Evolutionary conservation across 2,888 invertebrate genomes (phyloP).

Genomic region (Pristionchus mayeri): DNA sequence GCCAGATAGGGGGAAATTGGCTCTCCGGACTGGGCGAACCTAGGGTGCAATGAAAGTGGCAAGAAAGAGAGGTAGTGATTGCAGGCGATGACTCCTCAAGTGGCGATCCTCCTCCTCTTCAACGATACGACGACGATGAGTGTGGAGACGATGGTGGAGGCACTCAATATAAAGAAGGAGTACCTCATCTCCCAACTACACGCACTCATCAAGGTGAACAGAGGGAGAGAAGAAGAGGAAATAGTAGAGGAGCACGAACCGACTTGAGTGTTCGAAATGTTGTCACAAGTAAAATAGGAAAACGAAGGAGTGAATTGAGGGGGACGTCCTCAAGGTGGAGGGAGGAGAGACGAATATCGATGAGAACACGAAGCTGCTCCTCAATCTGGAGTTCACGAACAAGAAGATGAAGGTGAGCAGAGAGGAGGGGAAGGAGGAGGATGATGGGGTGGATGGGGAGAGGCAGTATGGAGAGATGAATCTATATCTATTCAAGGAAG

Average conservation of each 20-base stretch:
- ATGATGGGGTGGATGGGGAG: background rate
- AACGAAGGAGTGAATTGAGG: constrained; percentile 48
- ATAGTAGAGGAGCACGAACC: too few species aligned
- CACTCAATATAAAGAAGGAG: constrained; percentile 78
- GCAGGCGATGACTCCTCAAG: constrained; percentile 96
- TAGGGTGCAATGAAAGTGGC: background rate
- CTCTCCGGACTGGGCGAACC: background rate
- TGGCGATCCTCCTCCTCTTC: constrained; percentile 96
- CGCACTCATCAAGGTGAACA: constrained; percentile 80
- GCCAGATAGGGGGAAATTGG: background rate
- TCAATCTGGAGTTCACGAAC: constrained; percentile 59
- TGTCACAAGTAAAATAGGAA: too few species aligned
- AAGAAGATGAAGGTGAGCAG: constrained; percentile 90
- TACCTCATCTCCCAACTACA: constrained; percentile 88
- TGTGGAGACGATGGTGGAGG: constrained; percentile 81
- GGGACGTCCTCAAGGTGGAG: constrained; percentile 56
- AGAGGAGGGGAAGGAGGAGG: background rate
- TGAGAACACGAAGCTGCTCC: constrained; percentile 42
- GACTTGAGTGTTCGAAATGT: too few species aligned
- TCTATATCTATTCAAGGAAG: too few species aligned
- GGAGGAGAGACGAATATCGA: constrained; percentile 37
- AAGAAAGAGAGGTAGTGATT: background rate
- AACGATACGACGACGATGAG: constrained; percentile 90
- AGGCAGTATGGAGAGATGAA: too few species aligned
- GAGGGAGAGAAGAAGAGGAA: background rate